Conservation (phyloP, 2,888 invertebrate genomes). For the Drepana falcataria region DNA sequence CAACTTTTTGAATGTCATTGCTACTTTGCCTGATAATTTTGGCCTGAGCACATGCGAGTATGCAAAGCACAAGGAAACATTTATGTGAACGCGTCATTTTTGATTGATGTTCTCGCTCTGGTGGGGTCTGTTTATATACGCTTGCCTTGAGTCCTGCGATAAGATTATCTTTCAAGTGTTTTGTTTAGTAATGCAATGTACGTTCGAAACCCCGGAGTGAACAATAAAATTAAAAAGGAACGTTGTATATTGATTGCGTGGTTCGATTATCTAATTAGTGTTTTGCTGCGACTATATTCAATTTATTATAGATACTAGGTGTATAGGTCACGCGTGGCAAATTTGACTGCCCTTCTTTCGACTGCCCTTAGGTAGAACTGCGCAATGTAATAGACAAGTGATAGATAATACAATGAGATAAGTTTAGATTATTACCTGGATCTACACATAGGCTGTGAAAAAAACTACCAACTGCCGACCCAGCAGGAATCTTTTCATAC, state of each 20-base stretch:
- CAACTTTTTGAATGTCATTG: conserved; percentile 34
- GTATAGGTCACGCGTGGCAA: too few species aligned
- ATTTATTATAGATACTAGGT: too few species aligned
- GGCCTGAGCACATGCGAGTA: conserved; percentile 24
- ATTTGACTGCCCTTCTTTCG: too few species aligned
- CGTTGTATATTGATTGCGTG: background rate
- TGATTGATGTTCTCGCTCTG: too few species aligned
- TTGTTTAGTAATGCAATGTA: background rate
- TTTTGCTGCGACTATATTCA: background rate
- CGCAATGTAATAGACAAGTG: too few species aligned
- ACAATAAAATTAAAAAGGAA: too few species aligned
- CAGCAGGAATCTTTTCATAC: too few species aligned
- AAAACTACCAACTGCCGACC: too few species aligned
- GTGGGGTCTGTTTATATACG: background rate
- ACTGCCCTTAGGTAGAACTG: too few species aligned
- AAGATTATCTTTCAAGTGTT: conserved; percentile 7
- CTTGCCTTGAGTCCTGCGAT: background rate
- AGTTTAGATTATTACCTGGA: too few species aligned
- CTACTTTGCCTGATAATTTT: conserved; percentile 25
- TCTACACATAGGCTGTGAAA: too few species aligned
- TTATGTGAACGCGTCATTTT: background rate
- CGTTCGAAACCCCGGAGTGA: background rate
- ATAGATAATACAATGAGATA: too few species aligned
- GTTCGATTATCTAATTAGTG: background rate
- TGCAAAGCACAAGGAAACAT: conserved; percentile 18